These are phyloP conservation scores for Sarcophaga carnaria DNA, from an alignment of 2,888 invertebrate genomes.

Conservation along the genomic window DNA sequence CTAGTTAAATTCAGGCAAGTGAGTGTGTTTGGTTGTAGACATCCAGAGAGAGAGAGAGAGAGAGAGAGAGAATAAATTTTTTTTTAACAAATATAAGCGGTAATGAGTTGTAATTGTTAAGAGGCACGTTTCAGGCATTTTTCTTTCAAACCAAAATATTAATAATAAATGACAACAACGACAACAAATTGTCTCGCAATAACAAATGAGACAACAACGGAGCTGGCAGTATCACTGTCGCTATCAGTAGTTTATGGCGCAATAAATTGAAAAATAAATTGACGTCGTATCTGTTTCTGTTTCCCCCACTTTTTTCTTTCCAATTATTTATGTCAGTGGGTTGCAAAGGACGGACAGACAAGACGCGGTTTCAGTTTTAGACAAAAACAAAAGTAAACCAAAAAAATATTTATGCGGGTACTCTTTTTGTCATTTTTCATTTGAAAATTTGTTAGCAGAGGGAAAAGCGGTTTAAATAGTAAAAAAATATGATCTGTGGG, in stretches of 20 bases:
- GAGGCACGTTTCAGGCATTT: conserved; percentile 51
- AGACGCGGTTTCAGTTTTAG: not conserved
- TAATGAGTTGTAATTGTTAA: conserved; percentile 65
- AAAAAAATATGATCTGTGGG: not conserved
- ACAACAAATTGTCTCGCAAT: too few relatives aligned
- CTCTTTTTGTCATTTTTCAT: not conserved
- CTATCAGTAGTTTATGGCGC: not conserved
- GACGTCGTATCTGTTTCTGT: not conserved
- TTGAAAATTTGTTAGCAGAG: too few relatives aligned
- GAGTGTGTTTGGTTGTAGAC: conserved; percentile 1
- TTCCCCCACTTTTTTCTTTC: not conserved
- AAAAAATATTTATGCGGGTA: conserved; percentile 16
- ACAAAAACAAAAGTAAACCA: not conserved
- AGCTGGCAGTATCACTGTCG: too few relatives aligned
- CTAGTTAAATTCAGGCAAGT: not conserved
- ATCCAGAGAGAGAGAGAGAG: too few relatives aligned
- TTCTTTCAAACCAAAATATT: not conserved
- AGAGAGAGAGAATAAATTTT: not conserved
- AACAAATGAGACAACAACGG: too few relatives aligned
- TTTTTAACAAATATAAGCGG: conserved; percentile 38
- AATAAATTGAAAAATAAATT: not conserved
- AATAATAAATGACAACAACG: not conserved
- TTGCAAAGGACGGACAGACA: not conserved
- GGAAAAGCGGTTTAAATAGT: too few relatives aligned
- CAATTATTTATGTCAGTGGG: conserved; percentile 28